Evolutionary conservation across 2,888 invertebrate species (phyloP).

Genomic region (Imbricaverruca yamaguchii): DNA sequence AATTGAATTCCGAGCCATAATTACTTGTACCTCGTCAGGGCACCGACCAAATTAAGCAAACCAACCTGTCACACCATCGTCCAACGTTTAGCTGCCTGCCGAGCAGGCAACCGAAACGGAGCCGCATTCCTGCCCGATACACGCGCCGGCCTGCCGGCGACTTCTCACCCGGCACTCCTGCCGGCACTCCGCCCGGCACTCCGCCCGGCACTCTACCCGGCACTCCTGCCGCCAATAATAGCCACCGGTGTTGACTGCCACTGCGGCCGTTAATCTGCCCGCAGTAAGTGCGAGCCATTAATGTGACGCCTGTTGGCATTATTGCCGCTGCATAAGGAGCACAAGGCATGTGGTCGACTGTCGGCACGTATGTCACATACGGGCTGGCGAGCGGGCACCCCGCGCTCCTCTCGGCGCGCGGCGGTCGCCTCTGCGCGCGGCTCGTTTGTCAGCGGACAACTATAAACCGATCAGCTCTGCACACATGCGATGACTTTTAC

Average conservation of each 20-base stretch:
- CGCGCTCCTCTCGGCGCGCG: background rate
- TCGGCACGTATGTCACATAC: too few relatives aligned
- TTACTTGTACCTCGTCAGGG: background rate
- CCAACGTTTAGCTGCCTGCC: too few relatives aligned
- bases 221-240: background rate
- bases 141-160: background rate
- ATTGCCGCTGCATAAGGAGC: constrained; percentile 2
- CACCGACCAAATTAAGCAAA: background rate
- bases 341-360: background rate
- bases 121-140: background rate
- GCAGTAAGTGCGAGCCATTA: background rate
- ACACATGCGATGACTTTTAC: constrained; percentile 2
- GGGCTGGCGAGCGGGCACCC: background rate
- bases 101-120: too few relatives aligned
- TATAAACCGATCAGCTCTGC: constrained; percentile 18
- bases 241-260: background rate
- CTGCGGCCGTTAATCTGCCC: background rate
- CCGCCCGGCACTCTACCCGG: too few relatives aligned
- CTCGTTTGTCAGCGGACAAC: background rate
- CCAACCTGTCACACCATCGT: background rate
- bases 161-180: too few relatives aligned
- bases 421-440: background rate
- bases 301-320: background rate
- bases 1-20: constrained; percentile 13
- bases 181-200: too few relatives aligned